Evolutionary conservation across 2,888 invertebrate species (phyloP), one percentile per base, ranked within the genome.

Genomic region (Drosophila macrospina): DNA sequence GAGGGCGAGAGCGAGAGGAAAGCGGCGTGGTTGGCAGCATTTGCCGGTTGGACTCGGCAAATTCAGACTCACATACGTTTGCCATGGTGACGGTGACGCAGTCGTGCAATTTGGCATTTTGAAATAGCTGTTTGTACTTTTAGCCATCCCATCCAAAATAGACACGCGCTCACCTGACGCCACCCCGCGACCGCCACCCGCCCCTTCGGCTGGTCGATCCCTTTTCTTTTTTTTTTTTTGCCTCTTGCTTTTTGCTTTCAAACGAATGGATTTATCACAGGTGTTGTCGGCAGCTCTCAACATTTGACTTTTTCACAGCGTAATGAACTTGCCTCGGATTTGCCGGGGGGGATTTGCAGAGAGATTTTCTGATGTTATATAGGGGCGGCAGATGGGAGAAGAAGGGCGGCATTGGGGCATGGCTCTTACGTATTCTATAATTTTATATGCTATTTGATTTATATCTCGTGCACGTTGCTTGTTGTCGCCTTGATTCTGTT

Each of bases 191-290:
- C 11, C 13, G 20, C 3, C 4, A 20, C 20, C 1, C 20, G 3
- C 15, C 7, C 30, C 11, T 2, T 6, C 1, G 8, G 26, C 34
- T 26, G 5, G 15, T 10, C 45, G 44, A 26, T 34, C 55, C 48
- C 62, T 10, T 72, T 13, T 52, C 11, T 8, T 20, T 44, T 57
- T 11, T 45, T 10, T 72, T 13, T 50, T 39, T 7, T n/a, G n/a
- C n/a, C n/a, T n/a, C n/a, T n/a, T n/a, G n/a, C n/a, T n/a, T n/a
- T n/a, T n/a, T n/a, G n/a, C 11, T 41, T 57, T 11, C 55, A 69
- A 66, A 37, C 47, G 66, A 83, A 90, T 79, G 84, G 80, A 88
- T 86, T 80, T 69, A 78, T 74, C 90, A 78, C 90, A 90, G 91
- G 90, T 90, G 90, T 90, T 86, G 77, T 74, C 67, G 81, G 71